These are phyloP conservation scores for Elanus axillaris DNA, from an alignment of 2,113 vertebrate species.

Conservation along the genomic window DNA sequence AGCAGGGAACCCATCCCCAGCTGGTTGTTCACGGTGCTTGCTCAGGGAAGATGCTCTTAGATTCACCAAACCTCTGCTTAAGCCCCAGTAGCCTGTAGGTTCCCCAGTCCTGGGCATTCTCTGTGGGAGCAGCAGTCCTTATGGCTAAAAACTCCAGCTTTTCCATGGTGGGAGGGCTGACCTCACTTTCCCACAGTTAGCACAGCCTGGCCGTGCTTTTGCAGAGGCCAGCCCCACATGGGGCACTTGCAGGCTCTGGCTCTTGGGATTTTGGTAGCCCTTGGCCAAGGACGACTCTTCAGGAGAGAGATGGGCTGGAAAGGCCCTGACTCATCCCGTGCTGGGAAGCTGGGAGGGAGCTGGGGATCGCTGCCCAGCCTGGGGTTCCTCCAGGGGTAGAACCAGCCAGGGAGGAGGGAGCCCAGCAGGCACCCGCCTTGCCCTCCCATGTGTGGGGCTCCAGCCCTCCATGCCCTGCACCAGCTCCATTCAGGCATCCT, in stretches of 20 bases:
- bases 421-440: neutral
- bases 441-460: neutral
- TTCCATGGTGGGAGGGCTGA: neutral
- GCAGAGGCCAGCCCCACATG: neutral
- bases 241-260: no score
- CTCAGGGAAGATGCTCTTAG: neutral
- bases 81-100: no score
- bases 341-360: neutral
- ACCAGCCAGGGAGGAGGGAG: neutral
- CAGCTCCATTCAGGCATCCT: rapidly evolving
- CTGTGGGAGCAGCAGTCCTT: neutral
- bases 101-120: neutral
- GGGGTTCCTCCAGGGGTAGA: neutral
- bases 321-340: no score
- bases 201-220: neutral
- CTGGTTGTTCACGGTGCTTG: no score
- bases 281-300: neutral
- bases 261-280: neutral
- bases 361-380: neutral
- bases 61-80: neutral
- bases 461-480: rapidly evolving
- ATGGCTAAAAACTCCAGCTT: neutral
- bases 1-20: neutral
- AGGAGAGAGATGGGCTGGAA: neutral
- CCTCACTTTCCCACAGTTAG: neutral